Conservation (phyloP, 2,113 vertebrate genomes). For the Seriola aureovittata region DNA sequence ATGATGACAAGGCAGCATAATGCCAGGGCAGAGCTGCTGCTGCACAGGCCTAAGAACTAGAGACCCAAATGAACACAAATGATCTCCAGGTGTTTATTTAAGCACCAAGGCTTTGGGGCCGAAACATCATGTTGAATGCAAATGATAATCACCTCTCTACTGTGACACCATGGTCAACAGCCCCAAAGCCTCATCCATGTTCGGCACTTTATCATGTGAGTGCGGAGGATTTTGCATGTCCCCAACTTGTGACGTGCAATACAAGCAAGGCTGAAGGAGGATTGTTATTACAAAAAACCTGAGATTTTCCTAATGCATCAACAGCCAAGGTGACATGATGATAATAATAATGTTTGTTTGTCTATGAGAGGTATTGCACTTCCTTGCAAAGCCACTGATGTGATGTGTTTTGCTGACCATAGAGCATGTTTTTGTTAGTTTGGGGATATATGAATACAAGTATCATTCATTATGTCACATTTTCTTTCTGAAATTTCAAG, state of each 20-base stretch:
- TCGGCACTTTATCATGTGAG: constrained; percentile 50
- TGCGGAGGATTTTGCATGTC: constrained; percentile 72
- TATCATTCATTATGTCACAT: background rate
- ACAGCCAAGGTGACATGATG: constrained; percentile 58
- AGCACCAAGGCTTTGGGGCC: constrained; percentile 49
- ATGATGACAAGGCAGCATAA: constrained; percentile 22
- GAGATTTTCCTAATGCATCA: constrained; percentile 76
- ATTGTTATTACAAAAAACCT: constrained; percentile 65
- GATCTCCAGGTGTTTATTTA: constrained; percentile 78
- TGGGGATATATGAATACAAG: background rate
- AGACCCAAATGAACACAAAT: constrained; percentile 82
- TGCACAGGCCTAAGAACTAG: constrained; percentile 53
- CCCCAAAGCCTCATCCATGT: constrained; percentile 57
- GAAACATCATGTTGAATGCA: constrained; percentile 76
- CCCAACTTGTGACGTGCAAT: constrained; percentile 61
- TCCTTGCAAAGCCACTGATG: background rate
- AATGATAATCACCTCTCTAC: constrained; percentile 75
- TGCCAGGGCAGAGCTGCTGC: constrained; percentile 7
- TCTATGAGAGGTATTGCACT: constrained; percentile 25
- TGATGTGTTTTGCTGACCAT: constrained; percentile 11
- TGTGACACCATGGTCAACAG: constrained; percentile 58
- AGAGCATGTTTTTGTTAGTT: background rate
- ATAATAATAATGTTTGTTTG: constrained; percentile 54
- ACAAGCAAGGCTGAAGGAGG: constrained; percentile 39
- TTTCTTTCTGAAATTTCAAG: constrained; percentile 3